phyloP scores from a whole-genome alignment of 1,140 invertebrate genomes.

The Ips typographus region DNA sequence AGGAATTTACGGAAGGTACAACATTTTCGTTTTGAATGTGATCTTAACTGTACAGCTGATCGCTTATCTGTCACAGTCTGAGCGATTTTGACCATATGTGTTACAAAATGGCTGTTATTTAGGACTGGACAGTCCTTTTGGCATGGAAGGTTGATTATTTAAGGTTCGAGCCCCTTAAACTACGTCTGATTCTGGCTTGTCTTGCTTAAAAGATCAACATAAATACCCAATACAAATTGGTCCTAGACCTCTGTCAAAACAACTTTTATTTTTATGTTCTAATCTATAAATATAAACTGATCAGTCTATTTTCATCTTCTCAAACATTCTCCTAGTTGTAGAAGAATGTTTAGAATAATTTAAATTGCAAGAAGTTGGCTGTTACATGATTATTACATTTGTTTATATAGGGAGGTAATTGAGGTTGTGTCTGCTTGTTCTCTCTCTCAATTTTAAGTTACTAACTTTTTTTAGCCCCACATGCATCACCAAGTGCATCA shows the following conservation, averaged over 20 bases:
- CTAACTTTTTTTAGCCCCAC: too few species aligned
- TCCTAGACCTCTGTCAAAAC: conserved; percentile 42
- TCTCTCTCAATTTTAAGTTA: too few species aligned
- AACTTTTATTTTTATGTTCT: conserved; percentile 41
- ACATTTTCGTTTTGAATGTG: conserved; percentile 43
- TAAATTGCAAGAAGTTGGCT: too few species aligned
- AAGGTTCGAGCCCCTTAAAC: background rate
- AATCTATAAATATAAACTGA: conserved; percentile 32
- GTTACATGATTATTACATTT: too few species aligned
- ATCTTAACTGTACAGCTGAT: background rate
- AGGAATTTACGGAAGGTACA: conserved; percentile 92
- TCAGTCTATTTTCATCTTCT: conserved; percentile 8
- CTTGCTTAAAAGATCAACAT: background rate
- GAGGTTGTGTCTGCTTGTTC: too few species aligned
- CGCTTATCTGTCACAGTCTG: conserved; percentile 42
- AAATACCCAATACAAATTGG: conserved; percentile 38
- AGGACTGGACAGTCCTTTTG: conserved; percentile 36
- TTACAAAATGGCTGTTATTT: conserved; percentile 52
- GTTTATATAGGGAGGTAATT: too few species aligned
- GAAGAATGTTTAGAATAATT: too few species aligned
- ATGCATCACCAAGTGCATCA: too few species aligned
- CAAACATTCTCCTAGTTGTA: too few species aligned
- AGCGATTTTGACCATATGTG: conserved; percentile 48
- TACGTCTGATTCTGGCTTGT: background rate
- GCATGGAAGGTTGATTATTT: background rate